These are phyloP conservation scores for Drosophila multiciliata DNA, from an alignment of 2,888 invertebrate species.

Conservation along the genomic window DNA sequence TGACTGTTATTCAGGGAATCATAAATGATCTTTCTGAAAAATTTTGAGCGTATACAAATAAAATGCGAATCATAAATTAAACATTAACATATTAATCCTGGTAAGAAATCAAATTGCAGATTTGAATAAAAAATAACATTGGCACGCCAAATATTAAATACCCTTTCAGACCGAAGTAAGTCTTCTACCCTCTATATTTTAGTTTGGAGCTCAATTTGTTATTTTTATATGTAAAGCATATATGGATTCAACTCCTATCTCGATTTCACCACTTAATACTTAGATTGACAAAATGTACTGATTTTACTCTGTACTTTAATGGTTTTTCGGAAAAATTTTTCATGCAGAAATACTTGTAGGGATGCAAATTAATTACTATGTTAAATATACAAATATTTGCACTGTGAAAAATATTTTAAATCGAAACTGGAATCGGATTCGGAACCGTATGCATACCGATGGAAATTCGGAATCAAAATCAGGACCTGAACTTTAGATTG, in stretches of 20 bases:
- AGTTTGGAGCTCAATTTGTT: background rate
- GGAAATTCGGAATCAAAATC: background rate
- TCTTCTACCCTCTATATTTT: background rate
- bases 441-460: no score
- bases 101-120: background rate
- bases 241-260: no score
- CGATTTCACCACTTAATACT: no score
- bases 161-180: background rate
- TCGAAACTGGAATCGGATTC: background rate
- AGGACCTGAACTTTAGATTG: no score
- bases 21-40: background rate
- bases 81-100: background rate
- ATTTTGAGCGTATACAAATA: background rate
- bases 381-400: background rate
- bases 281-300: no score
- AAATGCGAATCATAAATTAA: background rate
- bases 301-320: no score
- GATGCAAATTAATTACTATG: background rate
- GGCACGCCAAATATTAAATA: background rate
- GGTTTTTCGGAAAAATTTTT: background rate
- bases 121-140: background rate
- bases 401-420: background rate
- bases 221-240: no score
- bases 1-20: constrained; percentile 43
- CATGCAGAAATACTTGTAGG: background rate